Percentiles rank a stretch among this genome's conserved stretches.
Conservation (phyloP, 2,888 invertebrate species). For the Eurytoma adleriae region DNA sequence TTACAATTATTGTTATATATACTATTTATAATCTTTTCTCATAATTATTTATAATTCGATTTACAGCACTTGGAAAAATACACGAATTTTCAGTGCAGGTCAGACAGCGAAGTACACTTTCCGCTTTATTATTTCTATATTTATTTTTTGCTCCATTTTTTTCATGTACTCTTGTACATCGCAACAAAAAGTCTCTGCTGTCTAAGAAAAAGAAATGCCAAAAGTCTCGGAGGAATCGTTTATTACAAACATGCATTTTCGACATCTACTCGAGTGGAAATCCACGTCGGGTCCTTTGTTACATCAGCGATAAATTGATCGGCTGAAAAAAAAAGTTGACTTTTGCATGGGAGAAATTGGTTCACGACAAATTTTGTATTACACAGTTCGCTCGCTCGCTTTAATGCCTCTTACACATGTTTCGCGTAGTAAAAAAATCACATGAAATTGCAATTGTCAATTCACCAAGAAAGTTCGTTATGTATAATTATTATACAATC, state of each 20-base stretch:
- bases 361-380: no score
- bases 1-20: slow-evolving; percentile 64
- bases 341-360: neutral
- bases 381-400: no score
- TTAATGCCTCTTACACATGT: neutral
- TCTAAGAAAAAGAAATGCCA: slow-evolving; percentile 2
- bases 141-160: neutral
- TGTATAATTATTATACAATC: slow-evolving; percentile 7
- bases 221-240: slow-evolving; percentile 3
- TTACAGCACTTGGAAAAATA: slow-evolving; percentile 72
- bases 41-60: slow-evolving; percentile 70
- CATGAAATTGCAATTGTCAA: neutral
- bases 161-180: slow-evolving; percentile 1
- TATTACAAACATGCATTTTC: slow-evolving; percentile 7
- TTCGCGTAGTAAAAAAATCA: neutral
- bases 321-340: neutral
- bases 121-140: slow-evolving; percentile 26
- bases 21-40: slow-evolving; percentile 59
- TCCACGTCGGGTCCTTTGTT: neutral
- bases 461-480: neutral
- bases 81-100: slow-evolving; percentile 69
- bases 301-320: neutral
- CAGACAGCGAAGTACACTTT: slow-evolving; percentile 64
- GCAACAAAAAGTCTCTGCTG: neutral
- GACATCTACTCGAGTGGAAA: neutral